A percentile compares a stretch with the other conserved stretches of the same genome.
Evolutionary conservation across 2,888 invertebrate species (phyloP).

Genomic region (Uropetala carovei): DNA sequence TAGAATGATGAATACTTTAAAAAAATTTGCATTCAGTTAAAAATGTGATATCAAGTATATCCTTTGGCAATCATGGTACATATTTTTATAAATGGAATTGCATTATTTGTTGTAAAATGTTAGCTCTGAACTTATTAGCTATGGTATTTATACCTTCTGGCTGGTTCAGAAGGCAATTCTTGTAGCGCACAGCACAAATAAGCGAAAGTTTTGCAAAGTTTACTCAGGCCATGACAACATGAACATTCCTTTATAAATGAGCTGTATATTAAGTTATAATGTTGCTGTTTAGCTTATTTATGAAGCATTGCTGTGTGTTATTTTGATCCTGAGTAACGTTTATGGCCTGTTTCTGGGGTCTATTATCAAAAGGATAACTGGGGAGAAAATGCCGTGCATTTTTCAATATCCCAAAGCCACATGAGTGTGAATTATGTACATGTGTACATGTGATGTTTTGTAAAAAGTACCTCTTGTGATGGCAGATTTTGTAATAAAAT

Average conservation of each 20-base stretch:
- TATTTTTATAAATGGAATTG: slow-evolving; percentile 9
- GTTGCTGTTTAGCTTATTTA: slow-evolving; percentile 46
- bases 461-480: slow-evolving; percentile 45
- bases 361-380: background rate
- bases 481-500: slow-evolving; percentile 60
- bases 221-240: slow-evolving; percentile 53
- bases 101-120: background rate
- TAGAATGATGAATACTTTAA: slow-evolving; percentile 34
- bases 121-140: slow-evolving; percentile 18
- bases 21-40: background rate
- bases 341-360: slow-evolving; percentile 53
- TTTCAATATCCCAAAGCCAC: slow-evolving; percentile 45
- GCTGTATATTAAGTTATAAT: slow-evolving; percentile 59
- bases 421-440: slow-evolving; percentile 45
- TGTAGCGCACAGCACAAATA: slow-evolving; percentile 41
- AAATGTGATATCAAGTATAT: background rate
- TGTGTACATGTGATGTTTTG: slow-evolving; percentile 56
- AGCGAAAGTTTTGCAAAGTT: slow-evolving; percentile 7
- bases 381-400: slow-evolving; percentile 59
- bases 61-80: background rate
- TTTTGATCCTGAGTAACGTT: slow-evolving; percentile 59
- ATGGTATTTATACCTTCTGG: slow-evolving; percentile 51
- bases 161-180: slow-evolving; percentile 52
- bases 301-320: slow-evolving; percentile 43
- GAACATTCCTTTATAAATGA: slow-evolving; percentile 60